These are phyloP conservation scores for Gobionotothen gibberifrons DNA, from an alignment of 2,797 vertebrate genomes.

Conservation along the genomic window DNA sequence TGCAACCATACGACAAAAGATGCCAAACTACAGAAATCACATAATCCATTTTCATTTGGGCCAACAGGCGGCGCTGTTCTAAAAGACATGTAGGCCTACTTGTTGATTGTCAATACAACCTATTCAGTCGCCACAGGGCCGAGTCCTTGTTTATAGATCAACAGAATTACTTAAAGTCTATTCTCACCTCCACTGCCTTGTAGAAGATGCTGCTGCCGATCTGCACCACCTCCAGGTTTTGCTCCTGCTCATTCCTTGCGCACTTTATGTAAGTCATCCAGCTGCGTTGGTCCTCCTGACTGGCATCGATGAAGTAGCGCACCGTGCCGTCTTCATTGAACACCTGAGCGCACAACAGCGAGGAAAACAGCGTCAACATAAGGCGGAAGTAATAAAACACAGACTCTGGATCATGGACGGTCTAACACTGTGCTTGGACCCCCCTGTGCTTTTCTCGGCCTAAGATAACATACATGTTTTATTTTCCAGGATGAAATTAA, in stretches of 20 bases:
- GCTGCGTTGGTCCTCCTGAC: constrained; percentile 97
- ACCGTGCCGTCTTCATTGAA: constrained; percentile 96
- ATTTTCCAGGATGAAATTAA: too few relatives aligned
- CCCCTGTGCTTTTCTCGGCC: too few relatives aligned
- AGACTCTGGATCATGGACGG: background rate
- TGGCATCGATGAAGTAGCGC: constrained; percentile 95
- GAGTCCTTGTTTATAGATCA: rapidly evolving
- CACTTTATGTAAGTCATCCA: constrained; percentile 99
- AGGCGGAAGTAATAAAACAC: background rate
- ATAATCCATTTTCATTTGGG: background rate
- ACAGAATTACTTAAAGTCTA: rapidly evolving
- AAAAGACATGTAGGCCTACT: background rate
- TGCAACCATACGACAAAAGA: background rate
- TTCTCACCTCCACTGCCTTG: constrained; percentile 92
- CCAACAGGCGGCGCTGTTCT: constrained; percentile 56
- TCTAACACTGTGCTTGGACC: too few relatives aligned
- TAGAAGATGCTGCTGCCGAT: constrained; percentile 98
- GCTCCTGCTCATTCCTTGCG: constrained; percentile 96
- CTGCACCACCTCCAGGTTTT: constrained; percentile 98
- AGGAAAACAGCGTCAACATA: background rate
- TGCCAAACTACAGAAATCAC: background rate
- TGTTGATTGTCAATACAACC: background rate
- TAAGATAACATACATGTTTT: too few relatives aligned
- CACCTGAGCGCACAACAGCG: constrained; percentile 81
- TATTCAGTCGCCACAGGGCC: background rate